These are phyloP conservation scores for Odontamblyopus rebecca DNA, from an alignment of 2,797 vertebrate species.

Conservation along the genomic window DNA sequence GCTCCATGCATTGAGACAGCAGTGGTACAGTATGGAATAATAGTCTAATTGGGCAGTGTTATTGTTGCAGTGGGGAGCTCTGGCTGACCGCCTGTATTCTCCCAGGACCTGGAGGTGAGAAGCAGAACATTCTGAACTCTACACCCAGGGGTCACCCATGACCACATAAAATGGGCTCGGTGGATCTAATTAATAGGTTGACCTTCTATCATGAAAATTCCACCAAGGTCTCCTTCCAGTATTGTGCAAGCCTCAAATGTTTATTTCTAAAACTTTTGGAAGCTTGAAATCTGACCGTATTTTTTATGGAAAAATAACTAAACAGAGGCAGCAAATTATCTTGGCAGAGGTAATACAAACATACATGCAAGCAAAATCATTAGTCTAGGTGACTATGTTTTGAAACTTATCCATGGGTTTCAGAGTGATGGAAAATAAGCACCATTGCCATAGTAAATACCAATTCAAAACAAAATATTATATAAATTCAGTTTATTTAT, in stretches of 20 bases:
- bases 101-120: conserved; percentile 16
- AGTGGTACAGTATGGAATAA: conserved; percentile 33
- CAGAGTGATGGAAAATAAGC: too few species aligned
- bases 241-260: conserved; percentile 1
- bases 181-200: background rate
- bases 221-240: background rate
- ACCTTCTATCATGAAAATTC: background rate
- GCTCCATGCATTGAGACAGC: conserved; percentile 22
- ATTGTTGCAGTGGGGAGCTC: conserved; percentile 12
- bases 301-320: background rate
- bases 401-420: too few species aligned
- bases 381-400: background rate
- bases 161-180: background rate
- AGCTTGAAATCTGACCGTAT: background rate
- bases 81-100: conserved; percentile 9
- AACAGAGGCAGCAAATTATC: background rate
- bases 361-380: background rate
- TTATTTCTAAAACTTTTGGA: background rate
- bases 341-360: background rate
- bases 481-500: too few species aligned
- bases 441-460: too few species aligned
- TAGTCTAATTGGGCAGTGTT: conserved; percentile 57
- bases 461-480: too few species aligned
- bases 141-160: background rate
- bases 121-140: background rate